These are phyloP conservation scores for Brachyrhaphis roseni DNA, from an alignment of 2,797 vertebrate genomes.

Conservation along the genomic window DNA sequence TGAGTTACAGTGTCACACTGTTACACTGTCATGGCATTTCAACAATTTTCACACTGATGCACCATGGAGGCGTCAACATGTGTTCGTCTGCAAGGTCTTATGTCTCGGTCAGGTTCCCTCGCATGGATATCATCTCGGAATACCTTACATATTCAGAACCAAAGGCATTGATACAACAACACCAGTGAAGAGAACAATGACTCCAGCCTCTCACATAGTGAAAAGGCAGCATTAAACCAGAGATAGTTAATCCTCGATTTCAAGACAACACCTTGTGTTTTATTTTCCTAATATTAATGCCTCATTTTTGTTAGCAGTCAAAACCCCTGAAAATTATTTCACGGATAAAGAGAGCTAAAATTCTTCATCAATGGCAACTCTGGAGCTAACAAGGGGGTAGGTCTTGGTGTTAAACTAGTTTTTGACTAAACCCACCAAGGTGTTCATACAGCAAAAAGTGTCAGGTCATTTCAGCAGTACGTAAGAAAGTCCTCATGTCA, in stretches of 20 bases:
- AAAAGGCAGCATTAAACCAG: constrained; percentile 65
- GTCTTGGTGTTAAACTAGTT: constrained; percentile 47
- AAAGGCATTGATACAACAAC: constrained; percentile 46
- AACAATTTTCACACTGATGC: constrained; percentile 68
- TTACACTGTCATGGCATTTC: constrained; percentile 63
- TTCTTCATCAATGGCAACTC: constrained; percentile 83
- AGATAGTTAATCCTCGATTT: constrained; percentile 57
- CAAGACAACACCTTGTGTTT: constrained; percentile 41
- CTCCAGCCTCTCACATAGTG: constrained; percentile 38
- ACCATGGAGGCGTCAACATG: constrained; percentile 33
- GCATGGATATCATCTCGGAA: constrained; percentile 52
- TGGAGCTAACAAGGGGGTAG: constrained; percentile 72
- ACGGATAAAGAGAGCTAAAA: constrained; percentile 57
- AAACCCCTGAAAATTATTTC: constrained; percentile 52
- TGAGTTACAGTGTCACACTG: constrained; percentile 55
- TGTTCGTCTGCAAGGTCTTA: constrained; percentile 57
- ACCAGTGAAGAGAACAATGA: constrained; percentile 50
- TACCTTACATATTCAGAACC: constrained; percentile 56
- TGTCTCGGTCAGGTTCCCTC: constrained; percentile 49
- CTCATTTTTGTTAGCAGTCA: constrained; percentile 46
- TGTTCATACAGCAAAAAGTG: constrained; percentile 52
- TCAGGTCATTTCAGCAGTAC: constrained; percentile 58
- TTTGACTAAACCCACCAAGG: constrained; percentile 52
- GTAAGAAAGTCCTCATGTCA: constrained; percentile 61
- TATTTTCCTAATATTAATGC: constrained; percentile 44